Evolutionary conservation across 92 coral and sea anemone genomes (phyloP).

Genomic region (Blastomussa wellsi): DNA sequence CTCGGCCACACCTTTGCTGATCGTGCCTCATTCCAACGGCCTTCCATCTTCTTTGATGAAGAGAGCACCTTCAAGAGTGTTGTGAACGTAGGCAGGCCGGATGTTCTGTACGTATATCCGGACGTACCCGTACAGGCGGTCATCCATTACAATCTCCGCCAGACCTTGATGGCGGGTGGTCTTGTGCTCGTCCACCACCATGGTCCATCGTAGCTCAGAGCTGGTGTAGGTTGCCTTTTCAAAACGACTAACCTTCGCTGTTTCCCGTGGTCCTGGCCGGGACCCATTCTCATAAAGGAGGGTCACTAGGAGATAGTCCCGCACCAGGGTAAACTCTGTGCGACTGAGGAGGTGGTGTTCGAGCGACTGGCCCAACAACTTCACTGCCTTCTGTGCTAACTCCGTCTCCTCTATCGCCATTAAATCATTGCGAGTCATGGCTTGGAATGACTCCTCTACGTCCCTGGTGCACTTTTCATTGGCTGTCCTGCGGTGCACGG

Average conservation of each 20-base stretch:
- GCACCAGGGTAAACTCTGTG: neutral
- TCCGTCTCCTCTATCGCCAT: neutral
- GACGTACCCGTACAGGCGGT: neutral
- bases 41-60: slow-evolving; percentile 1
- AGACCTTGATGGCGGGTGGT: neutral
- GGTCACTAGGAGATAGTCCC: slow-evolving; percentile 6
- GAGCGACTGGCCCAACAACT: neutral
- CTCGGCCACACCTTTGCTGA: neutral
- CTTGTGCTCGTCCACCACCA: neutral
- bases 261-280: slow-evolving; percentile 1
- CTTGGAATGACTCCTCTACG: neutral
- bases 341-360: neutral
- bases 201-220: neutral
- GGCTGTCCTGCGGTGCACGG: neutral
- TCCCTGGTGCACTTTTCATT: neutral
- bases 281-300: slow-evolving; percentile 3
- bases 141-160: neutral
- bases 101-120: neutral
- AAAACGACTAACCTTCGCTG: neutral
- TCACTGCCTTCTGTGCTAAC: neutral
- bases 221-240: neutral
- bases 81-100: neutral
- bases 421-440: neutral
- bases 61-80: neutral
- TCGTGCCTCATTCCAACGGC: neutral